phyloP scores from a whole-genome alignment of 2,797 vertebrate species.

The Coregonus suidteri region DNA sequence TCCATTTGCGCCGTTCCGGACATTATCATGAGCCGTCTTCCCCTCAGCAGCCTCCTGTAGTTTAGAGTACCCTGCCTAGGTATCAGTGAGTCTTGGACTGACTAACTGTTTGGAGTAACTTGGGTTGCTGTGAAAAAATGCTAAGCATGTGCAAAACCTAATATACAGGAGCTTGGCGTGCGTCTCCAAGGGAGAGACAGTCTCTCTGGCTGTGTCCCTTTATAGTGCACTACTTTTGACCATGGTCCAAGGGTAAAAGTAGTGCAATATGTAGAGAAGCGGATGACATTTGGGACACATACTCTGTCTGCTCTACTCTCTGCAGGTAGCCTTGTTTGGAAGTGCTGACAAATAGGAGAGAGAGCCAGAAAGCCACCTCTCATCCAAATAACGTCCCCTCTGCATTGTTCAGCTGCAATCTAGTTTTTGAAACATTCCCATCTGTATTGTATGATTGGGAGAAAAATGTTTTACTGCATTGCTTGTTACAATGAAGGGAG shows the following conservation, averaged over 20 bases:
- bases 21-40: no score
- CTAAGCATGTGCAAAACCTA: slow-evolving; percentile 78
- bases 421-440: not conserved
- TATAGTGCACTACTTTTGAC: not conserved
- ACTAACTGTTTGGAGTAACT: slow-evolving; percentile 77
- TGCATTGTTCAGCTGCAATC: slow-evolving; percentile 45
- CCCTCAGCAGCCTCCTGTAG: slow-evolving; percentile 11
- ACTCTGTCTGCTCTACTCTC: slow-evolving; percentile 70
- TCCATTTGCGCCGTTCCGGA: no score
- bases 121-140: slow-evolving; percentile 78
- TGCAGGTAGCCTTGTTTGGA: slow-evolving; percentile 82
- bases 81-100: slow-evolving; percentile 69
- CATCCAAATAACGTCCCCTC: slow-evolving; percentile 53
- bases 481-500: not conserved
- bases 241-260: not conserved
- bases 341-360: slow-evolving; percentile 78
- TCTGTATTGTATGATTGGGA: not conserved
- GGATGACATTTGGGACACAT: slow-evolving; percentile 29
- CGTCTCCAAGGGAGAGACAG: slow-evolving; percentile 63
- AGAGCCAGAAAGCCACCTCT: slow-evolving; percentile 59
- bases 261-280: not conserved
- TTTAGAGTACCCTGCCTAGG: slow-evolving; percentile 52
- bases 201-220: not conserved
- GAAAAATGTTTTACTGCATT: no score
- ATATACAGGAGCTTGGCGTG: slow-evolving; percentile 77